These are phyloP conservation scores for Oncorhynchus gorbuscha DNA, from an alignment of 2,113 vertebrate genomes.

Conservation along the genomic window DNA sequence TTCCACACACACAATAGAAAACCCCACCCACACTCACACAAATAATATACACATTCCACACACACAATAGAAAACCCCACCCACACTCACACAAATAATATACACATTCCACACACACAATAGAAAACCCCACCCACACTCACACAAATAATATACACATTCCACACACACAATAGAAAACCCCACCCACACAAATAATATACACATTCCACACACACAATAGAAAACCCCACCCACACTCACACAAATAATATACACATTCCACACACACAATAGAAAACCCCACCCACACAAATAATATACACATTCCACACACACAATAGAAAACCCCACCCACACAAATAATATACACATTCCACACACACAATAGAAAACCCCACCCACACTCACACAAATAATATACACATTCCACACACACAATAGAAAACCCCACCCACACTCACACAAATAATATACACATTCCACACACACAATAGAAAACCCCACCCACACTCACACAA, in stretches of 20 bases:
- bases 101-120: constrained; percentile 1
- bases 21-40: background rate
- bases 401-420: constrained; percentile 1
- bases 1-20: background rate
- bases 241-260: background rate
- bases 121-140: background rate
- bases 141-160: background rate
- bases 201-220: constrained; percentile 1
- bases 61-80: background rate
- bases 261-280: background rate
- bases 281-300: background rate
- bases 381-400: background rate
- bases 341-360: background rate
- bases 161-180: background rate
- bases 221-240: background rate
- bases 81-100: background rate
- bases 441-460: background rate
- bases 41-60: background rate
- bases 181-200: background rate
- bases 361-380: background rate
- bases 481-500: background rate
- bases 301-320: too few relatives aligned
- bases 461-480: background rate
- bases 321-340: too few relatives aligned
- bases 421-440: background rate